Evolutionary conservation across 2,888 invertebrate species (phyloP).

Genomic region (Cantharis flavilabris): DNA sequence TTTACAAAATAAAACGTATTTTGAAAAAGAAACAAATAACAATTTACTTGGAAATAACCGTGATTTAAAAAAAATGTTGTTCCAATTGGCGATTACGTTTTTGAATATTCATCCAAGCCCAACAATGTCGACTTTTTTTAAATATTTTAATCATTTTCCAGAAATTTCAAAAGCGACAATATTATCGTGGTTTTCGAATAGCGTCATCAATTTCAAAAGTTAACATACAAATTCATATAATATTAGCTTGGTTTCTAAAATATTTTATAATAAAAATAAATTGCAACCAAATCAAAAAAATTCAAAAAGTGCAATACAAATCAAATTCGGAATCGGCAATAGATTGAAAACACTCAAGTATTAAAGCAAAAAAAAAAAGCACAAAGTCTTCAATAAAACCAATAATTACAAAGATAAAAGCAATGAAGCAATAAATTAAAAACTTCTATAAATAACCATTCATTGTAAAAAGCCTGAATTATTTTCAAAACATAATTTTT

Average conservation of each 20-base stretch:
- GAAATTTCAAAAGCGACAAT: background rate
- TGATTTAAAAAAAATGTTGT: background rate
- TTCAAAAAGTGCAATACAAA: background rate
- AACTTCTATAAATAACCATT: background rate
- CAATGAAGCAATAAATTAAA: constrained; percentile 1
- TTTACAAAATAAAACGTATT: background rate
- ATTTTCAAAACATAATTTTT: background rate
- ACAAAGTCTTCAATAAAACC: background rate
- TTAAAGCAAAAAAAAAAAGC: background rate
- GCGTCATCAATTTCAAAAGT: background rate
- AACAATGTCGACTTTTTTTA: background rate
- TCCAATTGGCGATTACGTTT: background rate
- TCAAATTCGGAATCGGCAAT: background rate
- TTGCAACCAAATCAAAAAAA: background rate
- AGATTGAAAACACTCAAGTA: background rate
- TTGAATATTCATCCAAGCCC: background rate
- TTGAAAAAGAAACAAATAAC: background rate
- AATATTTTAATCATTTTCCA: background rate
- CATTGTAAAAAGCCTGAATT: background rate
- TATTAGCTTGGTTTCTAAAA: background rate
- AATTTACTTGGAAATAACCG: background rate
- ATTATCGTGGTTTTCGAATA: background rate
- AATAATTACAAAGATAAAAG: background rate
- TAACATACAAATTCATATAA: background rate
- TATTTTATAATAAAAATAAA: background rate